Percentiles rank a stretch among this genome's conserved stretches.
phyloP scores from a whole-genome alignment of 1,140 invertebrate species.

The Brachystomella parvula region DNA sequence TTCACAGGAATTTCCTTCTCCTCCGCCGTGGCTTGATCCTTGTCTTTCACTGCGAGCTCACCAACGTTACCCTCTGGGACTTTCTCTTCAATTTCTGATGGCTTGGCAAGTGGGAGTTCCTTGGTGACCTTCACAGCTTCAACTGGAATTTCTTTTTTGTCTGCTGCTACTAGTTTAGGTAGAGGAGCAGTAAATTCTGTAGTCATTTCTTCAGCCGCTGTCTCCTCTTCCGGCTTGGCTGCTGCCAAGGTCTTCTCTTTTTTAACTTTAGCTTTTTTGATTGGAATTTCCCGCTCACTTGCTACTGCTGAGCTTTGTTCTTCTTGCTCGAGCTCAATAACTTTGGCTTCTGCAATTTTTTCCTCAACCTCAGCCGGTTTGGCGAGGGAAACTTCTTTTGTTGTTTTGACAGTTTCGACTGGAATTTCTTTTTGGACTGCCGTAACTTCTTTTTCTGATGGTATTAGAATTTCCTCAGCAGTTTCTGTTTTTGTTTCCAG shows the following conservation, averaged over 20 bases:
- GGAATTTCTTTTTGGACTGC: no score
- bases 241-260: background rate
- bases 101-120: background rate
- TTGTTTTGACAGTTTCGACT: background rate
- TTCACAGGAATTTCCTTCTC: slow-evolving; percentile 18
- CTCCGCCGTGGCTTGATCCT: background rate
- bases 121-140: background rate
- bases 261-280: slow-evolving; percentile 7
- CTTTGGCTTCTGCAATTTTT: slow-evolving; percentile 1
- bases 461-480: no score
- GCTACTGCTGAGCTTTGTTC: background rate
- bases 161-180: background rate
- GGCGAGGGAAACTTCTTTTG: background rate
- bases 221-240: background rate
- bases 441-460: no score
- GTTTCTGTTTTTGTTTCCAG: no score
- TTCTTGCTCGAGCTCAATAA: background rate
- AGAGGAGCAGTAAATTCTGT: no score
- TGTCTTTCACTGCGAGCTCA: background rate
- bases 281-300: background rate
- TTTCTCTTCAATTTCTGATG: slow-evolving; percentile 15
- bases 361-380: slow-evolving; percentile 15
- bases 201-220: background rate
- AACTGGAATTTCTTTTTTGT: background rate
- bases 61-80: no score